Evolutionary conservation across 2,888 invertebrate genomes (phyloP).

Genomic region (Ceraclea dissimilis): DNA sequence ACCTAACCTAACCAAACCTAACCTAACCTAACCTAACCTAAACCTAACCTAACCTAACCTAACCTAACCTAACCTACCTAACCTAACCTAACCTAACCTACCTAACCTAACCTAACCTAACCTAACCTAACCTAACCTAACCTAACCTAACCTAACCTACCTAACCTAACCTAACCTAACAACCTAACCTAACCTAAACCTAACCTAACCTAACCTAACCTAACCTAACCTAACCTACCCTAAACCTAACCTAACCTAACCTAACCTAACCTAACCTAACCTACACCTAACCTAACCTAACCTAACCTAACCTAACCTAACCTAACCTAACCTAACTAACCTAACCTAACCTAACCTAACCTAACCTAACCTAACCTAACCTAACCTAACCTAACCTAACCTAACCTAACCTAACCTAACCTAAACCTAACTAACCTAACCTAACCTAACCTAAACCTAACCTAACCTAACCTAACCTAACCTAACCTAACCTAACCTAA

Average conservation of each 20-base stretch:
- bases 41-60: neutral
- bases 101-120: constrained; percentile 16
- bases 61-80: neutral
- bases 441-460: constrained; percentile 20
- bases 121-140: constrained; percentile 24
- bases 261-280: constrained; percentile 11
- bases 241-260: constrained; percentile 14
- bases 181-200: constrained; percentile 18
- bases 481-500: constrained; percentile 21
- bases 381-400: constrained; percentile 19
- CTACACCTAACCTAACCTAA: constrained; percentile 12
- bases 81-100: constrained; percentile 7
- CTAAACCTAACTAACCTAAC: constrained; percentile 19
- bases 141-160: constrained; percentile 23
- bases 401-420: constrained; percentile 21
- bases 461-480: constrained; percentile 19
- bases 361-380: constrained; percentile 14
- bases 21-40: constrained; percentile 8
- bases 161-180: constrained; percentile 24
- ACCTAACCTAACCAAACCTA: constrained; percentile 8
- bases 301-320: constrained; percentile 8
- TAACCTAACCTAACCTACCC: constrained; percentile 16
- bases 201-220: constrained; percentile 16
- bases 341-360: constrained; percentile 13
- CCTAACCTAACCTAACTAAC: constrained; percentile 5